A percentile compares a stretch with the other conserved stretches of the same genome.
These are phyloP conservation scores for Trematomus bernacchii DNA, from an alignment of 2,797 vertebrate species.

Conservation along the genomic window DNA sequence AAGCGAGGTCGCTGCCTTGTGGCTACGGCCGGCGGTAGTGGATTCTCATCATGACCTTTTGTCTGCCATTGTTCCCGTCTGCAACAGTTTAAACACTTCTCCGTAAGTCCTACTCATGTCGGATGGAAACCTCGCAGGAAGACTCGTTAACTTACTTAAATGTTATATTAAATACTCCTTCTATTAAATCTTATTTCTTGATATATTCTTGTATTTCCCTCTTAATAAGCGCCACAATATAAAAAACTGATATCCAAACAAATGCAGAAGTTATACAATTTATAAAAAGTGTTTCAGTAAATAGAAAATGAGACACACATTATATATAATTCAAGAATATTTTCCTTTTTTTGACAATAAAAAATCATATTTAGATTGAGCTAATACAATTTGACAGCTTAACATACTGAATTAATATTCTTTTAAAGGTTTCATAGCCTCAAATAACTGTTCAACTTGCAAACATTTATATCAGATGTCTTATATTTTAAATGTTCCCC, in stretches of 20 bases:
- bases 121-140: conserved; percentile 53
- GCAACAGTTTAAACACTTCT: conserved; percentile 71
- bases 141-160: background rate
- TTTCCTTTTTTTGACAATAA: background rate
- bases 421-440: background rate
- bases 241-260: background rate
- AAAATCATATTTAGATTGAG: background rate
- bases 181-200: background rate
- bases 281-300: background rate
- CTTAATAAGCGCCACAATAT: too few relatives aligned
- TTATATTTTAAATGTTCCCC: background rate
- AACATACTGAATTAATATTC: background rate
- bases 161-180: background rate
- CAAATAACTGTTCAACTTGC: background rate
- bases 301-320: background rate
- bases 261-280: background rate
- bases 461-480: background rate
- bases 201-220: background rate
- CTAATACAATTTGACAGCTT: background rate
- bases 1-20: conserved; percentile 87
- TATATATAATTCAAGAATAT: background rate
- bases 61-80: conserved; percentile 82
- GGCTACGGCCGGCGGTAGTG: conserved; percentile 74
- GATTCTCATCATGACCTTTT: conserved; percentile 81
- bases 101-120: conserved; percentile 55